These are phyloP conservation scores for Phyllopteryx taeniolatus DNA, from an alignment of 2,113 vertebrate species.

Conservation along the genomic window DNA sequence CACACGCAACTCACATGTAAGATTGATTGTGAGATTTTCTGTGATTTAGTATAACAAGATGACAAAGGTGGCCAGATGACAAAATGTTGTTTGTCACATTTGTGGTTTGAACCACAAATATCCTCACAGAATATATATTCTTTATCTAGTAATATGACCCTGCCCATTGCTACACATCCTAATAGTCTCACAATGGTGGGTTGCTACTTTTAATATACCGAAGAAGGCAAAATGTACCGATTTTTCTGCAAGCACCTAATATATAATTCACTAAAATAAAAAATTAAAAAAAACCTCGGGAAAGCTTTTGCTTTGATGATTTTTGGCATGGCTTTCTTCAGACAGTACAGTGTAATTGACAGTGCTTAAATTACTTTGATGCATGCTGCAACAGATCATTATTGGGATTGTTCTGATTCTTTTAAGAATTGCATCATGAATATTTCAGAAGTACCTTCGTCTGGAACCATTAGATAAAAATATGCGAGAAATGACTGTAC, in stretches of 20 bases:
- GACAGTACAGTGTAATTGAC: not conserved
- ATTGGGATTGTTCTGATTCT: not conserved
- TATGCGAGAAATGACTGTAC: not conserved
- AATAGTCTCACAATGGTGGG: not conserved
- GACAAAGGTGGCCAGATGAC: not conserved
- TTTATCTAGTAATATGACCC: not conserved
- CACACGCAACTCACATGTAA: not conserved
- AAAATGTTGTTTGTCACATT: not conserved
- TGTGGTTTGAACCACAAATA: not conserved
- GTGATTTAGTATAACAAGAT: not conserved
- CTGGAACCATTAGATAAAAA: not conserved
- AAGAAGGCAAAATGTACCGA: not conserved
- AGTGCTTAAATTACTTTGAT: not conserved
- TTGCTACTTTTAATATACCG: not conserved
- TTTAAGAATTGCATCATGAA: slow-evolving; percentile 2
- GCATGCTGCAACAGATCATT: not conserved
- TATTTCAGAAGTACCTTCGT: not conserved
- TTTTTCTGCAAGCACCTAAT: not conserved
- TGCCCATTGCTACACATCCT: not conserved
- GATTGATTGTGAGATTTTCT: not conserved
- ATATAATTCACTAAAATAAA: not conserved
- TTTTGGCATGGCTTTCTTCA: not conserved
- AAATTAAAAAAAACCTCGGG: not conserved
- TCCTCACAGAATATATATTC: not conserved
- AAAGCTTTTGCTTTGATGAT: not conserved